phyloP scores from a whole-genome alignment of 2,113 vertebrate genomes.

The Rostratula benghalensis region DNA sequence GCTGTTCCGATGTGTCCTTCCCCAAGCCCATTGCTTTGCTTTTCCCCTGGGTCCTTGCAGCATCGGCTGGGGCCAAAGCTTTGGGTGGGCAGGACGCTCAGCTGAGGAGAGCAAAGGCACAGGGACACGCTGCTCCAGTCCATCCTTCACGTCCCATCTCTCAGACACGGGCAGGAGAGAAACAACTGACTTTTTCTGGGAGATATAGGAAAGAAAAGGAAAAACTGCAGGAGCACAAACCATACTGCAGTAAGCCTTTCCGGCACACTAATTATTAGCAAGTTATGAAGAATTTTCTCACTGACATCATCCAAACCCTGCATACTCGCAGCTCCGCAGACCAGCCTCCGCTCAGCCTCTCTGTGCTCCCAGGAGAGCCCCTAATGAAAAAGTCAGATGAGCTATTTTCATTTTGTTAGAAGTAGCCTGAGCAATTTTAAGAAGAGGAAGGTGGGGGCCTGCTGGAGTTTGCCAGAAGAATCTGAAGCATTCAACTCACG shows the following conservation, averaged over 20 bases:
- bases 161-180: background rate
- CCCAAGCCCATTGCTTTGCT: background rate
- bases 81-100: background rate
- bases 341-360: background rate
- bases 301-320: background rate
- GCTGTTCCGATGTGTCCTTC: background rate
- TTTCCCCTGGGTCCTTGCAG: background rate
- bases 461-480: background rate
- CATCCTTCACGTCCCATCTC: background rate
- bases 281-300: background rate
- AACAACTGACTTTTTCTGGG: background rate
- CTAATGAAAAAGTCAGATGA: conserved; percentile 18
- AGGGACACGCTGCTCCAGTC: background rate
- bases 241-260: background rate
- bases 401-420: conserved; percentile 11
- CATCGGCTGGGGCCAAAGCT: background rate
- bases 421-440: conserved; percentile 10
- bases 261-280: background rate
- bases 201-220: background rate
- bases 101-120: background rate
- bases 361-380: background rate
- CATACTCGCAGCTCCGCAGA: background rate
- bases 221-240: background rate
- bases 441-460: background rate
- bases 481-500: background rate